Conservation (phyloP, 2,888 invertebrate species). For the Cinara cedri region DNA sequence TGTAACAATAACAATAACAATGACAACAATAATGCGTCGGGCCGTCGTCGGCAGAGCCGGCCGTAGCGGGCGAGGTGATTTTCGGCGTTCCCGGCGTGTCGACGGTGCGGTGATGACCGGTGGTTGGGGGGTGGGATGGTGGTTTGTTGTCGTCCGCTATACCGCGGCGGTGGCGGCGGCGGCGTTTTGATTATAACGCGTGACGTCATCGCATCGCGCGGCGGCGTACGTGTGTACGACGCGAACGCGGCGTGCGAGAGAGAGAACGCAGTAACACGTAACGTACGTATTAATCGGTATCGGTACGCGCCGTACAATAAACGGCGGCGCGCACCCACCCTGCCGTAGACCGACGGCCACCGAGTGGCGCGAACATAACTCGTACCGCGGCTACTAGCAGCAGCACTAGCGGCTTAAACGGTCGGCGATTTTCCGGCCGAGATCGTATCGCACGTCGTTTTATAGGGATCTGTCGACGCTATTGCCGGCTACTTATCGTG, state of each 20-base stretch:
- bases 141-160: neutral
- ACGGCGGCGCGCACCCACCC: neutral
- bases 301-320: too few relatives aligned
- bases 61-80: too few relatives aligned
- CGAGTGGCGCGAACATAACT: constrained; percentile 36
- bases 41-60: too few relatives aligned
- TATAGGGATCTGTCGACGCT: neutral
- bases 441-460: constrained; percentile 8
- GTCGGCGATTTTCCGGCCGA: neutral
- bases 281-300: too few relatives aligned
- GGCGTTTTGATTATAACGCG: neutral
- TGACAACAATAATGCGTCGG: neutral
- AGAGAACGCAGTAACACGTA: neutral
- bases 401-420: constrained; percentile 42
- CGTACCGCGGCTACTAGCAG: constrained; percentile 41
- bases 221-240: neutral
- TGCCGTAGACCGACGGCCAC: neutral
- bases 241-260: too few relatives aligned
- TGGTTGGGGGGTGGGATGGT: neutral
- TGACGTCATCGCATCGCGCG: neutral
- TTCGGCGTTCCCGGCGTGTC: too few relatives aligned
- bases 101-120: too few relatives aligned
- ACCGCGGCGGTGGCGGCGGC: neutral
- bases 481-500: neutral
- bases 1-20: too few relatives aligned